Percentiles rank a stretch among this genome's conserved stretches.
These are phyloP conservation scores for Palaemon carinicauda DNA, from an alignment of 1,140 invertebrate genomes.

Conservation along the genomic window DNA sequence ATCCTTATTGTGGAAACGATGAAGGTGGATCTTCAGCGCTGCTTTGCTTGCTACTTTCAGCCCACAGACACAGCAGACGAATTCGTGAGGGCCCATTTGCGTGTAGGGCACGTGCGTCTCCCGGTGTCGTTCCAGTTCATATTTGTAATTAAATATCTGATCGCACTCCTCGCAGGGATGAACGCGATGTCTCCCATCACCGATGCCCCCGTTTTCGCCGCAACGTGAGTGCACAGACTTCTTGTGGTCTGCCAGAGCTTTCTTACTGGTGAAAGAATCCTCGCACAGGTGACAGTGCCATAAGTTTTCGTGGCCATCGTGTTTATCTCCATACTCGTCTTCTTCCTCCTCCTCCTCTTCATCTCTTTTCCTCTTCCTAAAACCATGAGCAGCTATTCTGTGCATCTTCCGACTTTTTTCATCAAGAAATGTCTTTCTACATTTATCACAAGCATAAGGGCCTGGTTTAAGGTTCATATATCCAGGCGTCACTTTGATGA, in stretches of 20 bases:
- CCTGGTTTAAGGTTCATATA: slow-evolving; percentile 34
- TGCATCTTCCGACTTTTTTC: slow-evolving; percentile 41
- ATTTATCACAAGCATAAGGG: slow-evolving; percentile 13
- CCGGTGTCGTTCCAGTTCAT: slow-evolving; percentile 32
- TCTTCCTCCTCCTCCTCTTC: not conserved
- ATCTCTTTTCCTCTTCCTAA: slow-evolving; percentile 20
- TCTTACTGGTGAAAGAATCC: not conserved
- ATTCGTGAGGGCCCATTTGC: slow-evolving; percentile 36
- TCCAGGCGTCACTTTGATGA: slow-evolving; percentile 18
- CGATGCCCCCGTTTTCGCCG: not conserved
- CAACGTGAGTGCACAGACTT: not conserved
- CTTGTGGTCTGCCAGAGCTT: slow-evolving; percentile 6
- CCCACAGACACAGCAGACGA: slow-evolving; percentile 38
- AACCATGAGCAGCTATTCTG: slow-evolving; percentile 10
- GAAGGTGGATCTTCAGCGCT: slow-evolving; percentile 38
- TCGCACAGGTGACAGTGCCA: slow-evolving; percentile 23
- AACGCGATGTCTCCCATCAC: not conserved
- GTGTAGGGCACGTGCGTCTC: slow-evolving; percentile 33
- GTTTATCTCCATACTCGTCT: not conserved
- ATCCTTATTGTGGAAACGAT: slow-evolving; percentile 31
- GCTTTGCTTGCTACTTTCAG: slow-evolving; percentile 21
- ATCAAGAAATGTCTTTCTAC: slow-evolving; percentile 30
- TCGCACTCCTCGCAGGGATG: slow-evolving; percentile 21
- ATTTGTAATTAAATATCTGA: slow-evolving; percentile 22
- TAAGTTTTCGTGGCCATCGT: not conserved